Evolutionary conservation across 2,797 vertebrate genomes (phyloP).

Genomic region (Paguma larvata): DNA sequence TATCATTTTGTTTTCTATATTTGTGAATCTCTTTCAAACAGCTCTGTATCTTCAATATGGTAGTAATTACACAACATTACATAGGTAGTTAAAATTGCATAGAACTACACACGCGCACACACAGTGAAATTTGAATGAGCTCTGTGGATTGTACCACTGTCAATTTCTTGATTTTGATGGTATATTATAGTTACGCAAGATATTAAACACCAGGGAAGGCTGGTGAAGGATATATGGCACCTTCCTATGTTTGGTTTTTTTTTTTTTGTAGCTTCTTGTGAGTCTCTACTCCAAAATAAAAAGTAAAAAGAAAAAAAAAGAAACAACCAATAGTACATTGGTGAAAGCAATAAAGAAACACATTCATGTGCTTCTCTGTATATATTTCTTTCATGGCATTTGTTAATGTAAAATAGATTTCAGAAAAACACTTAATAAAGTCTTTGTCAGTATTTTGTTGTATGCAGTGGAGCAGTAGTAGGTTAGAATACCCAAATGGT

Average conservation of each 20-base stretch:
- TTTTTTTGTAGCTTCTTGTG: not conserved
- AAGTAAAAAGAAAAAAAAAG: not conserved
- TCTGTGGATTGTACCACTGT: not conserved
- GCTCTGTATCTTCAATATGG: not conserved
- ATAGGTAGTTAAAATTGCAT: not conserved
- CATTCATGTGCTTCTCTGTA: not conserved
- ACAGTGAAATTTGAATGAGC: not conserved
- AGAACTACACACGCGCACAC: not conserved
- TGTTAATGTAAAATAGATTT: not conserved
- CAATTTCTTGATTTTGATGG: not conserved
- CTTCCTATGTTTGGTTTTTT: not conserved
- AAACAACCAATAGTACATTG: not conserved
- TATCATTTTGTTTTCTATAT: too few species aligned
- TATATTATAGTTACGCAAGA: not conserved
- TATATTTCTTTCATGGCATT: not conserved
- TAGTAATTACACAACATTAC: not conserved
- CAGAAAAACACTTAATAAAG: not conserved
- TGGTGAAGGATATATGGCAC: not conserved
- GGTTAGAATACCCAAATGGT: not conserved
- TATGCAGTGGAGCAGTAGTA: not conserved
- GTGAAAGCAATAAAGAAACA: not conserved
- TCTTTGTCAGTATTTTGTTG: not conserved
- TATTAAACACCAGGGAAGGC: not conserved
- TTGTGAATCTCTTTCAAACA: too few species aligned
- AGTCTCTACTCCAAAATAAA: not conserved